Evolutionary conservation across 2,113 vertebrate genomes (phyloP).

Genomic region (Eudyptes chrysolophus): DNA sequence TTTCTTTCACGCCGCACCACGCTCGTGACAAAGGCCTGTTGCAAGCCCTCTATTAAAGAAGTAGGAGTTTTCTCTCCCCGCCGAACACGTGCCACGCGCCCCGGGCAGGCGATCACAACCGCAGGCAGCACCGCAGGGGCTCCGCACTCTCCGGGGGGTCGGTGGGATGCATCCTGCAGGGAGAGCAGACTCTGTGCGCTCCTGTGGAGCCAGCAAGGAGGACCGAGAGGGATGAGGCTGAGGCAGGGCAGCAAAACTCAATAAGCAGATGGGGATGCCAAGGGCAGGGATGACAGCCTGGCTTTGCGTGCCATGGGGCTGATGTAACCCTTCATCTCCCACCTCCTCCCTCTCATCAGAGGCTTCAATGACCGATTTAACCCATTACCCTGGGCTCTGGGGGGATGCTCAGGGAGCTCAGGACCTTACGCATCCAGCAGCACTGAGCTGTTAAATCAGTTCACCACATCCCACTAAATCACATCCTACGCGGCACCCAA

Average conservation of each 20-base stretch:
- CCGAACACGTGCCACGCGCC: accelerated
- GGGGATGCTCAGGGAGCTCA: neutral
- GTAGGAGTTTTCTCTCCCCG: neutral
- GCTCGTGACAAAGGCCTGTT: neutral
- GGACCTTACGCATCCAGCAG: neutral
- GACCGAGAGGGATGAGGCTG: neutral
- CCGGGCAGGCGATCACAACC: accelerated
- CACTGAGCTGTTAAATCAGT: neutral
- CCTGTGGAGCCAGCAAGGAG: neutral
- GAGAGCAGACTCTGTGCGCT: accelerated
- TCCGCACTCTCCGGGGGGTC: neutral
- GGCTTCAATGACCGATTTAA: neutral
- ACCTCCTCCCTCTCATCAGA: neutral
- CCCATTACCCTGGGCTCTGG: neutral
- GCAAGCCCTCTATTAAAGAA: neutral
- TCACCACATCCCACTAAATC: neutral
- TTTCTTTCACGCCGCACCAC: accelerated
- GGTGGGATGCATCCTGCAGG: neutral
- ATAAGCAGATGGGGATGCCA: accelerated
- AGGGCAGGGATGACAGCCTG: neutral
- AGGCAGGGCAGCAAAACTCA: neutral
- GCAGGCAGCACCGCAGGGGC: accelerated
- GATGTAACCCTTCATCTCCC: neutral
- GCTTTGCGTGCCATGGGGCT: accelerated
- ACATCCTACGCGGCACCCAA: accelerated